Conservation (phyloP, 2,888 invertebrate species). For the Conus canariensis region DNA sequence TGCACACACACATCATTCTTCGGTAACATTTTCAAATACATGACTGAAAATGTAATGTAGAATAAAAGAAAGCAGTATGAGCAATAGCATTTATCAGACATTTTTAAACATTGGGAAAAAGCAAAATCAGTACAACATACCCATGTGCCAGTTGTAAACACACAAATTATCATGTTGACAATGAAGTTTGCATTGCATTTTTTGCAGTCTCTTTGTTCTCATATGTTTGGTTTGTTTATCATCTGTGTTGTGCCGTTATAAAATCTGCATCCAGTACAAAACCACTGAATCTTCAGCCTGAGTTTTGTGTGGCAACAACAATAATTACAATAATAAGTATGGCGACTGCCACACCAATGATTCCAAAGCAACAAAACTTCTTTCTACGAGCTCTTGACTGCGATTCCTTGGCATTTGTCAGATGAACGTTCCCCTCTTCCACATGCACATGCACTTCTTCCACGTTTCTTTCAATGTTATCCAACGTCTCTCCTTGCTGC, state of each 20-base stretch:
- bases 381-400: constrained; percentile 58
- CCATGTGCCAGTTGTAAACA: neutral
- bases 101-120: too few species aligned
- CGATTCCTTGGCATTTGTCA: constrained; percentile 56
- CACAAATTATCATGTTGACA: neutral
- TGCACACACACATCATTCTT: neutral
- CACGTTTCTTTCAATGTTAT: constrained; percentile 64
- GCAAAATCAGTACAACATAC: too few species aligned
- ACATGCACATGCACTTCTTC: constrained; percentile 58
- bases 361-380: constrained; percentile 59
- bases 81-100: too few species aligned
- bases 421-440: constrained; percentile 57
- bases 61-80: too few species aligned
- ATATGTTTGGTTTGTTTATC: too few species aligned
- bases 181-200: too few species aligned
- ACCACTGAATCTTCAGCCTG: neutral
- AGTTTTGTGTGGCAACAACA: constrained; percentile 24
- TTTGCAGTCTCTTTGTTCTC: too few species aligned
- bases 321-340: constrained; percentile 62
- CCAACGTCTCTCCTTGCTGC: constrained; percentile 68
- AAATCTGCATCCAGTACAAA: too few species aligned
- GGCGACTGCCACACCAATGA: constrained; percentile 58
- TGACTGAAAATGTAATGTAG: too few species aligned
- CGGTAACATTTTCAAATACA: too few species aligned
- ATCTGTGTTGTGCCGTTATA: too few species aligned